Conservation (phyloP, 64 coral and sea anemone species). For the Dendronephthya gigantea region DNA sequence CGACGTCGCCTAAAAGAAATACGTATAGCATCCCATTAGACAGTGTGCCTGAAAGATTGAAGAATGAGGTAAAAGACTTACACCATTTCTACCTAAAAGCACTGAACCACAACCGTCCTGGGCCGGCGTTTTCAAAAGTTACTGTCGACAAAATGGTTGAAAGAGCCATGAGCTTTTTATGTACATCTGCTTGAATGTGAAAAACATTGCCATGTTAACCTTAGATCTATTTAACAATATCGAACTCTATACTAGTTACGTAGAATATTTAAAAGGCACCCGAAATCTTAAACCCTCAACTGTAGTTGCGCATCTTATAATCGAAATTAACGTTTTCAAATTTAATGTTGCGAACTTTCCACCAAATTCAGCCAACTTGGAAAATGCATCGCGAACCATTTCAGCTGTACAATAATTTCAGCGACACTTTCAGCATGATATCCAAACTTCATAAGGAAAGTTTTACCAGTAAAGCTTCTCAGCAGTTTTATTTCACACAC, state of each 20-base stretch:
- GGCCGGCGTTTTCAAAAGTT: not conserved
- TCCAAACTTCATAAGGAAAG: too few species aligned
- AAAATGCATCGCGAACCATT: not conserved
- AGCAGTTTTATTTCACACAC: not conserved
- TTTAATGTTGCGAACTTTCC: conserved; percentile 22
- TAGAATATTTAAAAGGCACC: not conserved
- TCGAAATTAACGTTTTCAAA: not conserved
- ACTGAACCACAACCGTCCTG: not conserved
- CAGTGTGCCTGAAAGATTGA: not conserved
- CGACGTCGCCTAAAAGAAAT: too few species aligned
- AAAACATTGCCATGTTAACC: not conserved
- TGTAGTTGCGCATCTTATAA: not conserved
- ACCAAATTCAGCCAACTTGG: not conserved
- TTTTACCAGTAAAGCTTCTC: not conserved
- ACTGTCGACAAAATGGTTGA: not conserved
- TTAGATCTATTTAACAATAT: conserved; percentile 6
- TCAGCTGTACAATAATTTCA: not conserved
- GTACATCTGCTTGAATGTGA: not conserved
- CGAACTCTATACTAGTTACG: not conserved
- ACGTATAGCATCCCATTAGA: too few species aligned
- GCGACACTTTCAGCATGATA: not conserved
- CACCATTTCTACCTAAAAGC: not conserved
- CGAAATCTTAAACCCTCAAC: conserved; percentile 23
- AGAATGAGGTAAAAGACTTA: not conserved
- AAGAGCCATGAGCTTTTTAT: not conserved